Conservation (phyloP, 2,797 vertebrate genomes). For the Cygnus olor region DNA sequence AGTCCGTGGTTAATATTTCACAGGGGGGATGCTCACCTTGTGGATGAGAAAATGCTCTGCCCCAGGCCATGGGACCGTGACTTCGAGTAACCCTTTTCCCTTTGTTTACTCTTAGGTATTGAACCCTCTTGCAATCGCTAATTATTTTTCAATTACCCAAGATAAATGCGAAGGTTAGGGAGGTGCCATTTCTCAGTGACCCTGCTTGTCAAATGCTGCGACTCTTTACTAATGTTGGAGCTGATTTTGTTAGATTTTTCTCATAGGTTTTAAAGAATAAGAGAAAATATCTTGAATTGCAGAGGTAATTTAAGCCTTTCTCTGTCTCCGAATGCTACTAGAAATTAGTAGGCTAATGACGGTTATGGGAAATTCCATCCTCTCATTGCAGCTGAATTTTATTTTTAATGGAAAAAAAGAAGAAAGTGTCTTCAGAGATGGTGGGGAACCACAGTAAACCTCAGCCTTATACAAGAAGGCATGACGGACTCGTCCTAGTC, state of each 20-base stretch:
- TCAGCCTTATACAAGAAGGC: neutral
- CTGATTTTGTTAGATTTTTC: neutral
- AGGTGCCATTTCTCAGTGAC: slow-evolving; percentile 18
- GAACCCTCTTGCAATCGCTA: slow-evolving; percentile 35
- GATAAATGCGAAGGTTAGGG: slow-evolving; percentile 35
- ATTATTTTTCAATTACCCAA: slow-evolving; percentile 65
- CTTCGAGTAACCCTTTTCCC: neutral
- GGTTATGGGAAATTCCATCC: neutral
- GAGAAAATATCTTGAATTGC: neutral
- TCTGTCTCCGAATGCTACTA: neutral
- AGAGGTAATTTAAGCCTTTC: neutral
- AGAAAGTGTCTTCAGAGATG: neutral
- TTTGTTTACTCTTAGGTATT: slow-evolving; percentile 48
- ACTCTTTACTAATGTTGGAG: slow-evolving; percentile 3
- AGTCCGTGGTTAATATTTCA: neutral
- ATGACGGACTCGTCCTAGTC: neutral
- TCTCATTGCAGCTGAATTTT: neutral
- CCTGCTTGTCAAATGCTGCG: neutral
- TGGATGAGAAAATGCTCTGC: slow-evolving; percentile 1
- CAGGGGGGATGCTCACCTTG: neutral
- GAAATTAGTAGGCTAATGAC: neutral
- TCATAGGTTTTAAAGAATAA: neutral
- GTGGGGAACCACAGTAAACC: neutral
- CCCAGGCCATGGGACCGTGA: neutral
- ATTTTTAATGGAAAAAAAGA: neutral